Evolutionary conservation across 2,888 invertebrate genomes (phyloP), one percentile per base, ranked within the genome.

Genomic region (Lepetodrilus schrolli): DNA sequence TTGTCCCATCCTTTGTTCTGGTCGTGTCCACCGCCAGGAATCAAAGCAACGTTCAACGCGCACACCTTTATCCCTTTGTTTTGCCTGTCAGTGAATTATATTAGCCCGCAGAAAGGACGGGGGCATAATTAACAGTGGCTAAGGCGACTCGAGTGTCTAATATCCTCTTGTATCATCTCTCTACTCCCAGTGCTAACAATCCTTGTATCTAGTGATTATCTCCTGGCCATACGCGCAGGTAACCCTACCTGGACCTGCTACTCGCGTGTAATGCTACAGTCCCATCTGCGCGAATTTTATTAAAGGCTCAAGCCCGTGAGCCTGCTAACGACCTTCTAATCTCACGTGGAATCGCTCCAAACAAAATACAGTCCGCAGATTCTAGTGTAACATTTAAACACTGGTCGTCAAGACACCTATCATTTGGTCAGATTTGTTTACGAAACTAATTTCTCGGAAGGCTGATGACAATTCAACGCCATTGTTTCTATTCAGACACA

Each of bases 211-310:
- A 17, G 58, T 58, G 30, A 58, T 34, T 58, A 58, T 58, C 58
- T 23, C 30, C 30, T 23, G 30, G 58, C 34, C 13, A 30, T 7
- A 30, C 58, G 58, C 58, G 34, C 58, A 34, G 26, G 58, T 58
- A 58, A 58, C 58, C 58, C n/a, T 34, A 58, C 58, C 58, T 23
- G 58, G n/a, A 13, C 58, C 58, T 17, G 43, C 43, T 30, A 58
- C 58, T 58, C 26, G 58, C 58, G 58, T 58, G 58, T 30, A 34
- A n/a, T 58, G n/a, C 58, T 58, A 7, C 43, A 13, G 43, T 58
- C 58, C 58, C 58, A 58, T 58, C 58, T 58, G 58, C 34, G 58
- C 58, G 30, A 17, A 2, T 8, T 17, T 17, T 58, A 58, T 58
- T 58, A 34, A 30, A 30, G 34, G 34, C 21, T 23, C 26, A 30